Conservation (phyloP, 2,888 invertebrate species). For the Apamea monoglypha region DNA sequence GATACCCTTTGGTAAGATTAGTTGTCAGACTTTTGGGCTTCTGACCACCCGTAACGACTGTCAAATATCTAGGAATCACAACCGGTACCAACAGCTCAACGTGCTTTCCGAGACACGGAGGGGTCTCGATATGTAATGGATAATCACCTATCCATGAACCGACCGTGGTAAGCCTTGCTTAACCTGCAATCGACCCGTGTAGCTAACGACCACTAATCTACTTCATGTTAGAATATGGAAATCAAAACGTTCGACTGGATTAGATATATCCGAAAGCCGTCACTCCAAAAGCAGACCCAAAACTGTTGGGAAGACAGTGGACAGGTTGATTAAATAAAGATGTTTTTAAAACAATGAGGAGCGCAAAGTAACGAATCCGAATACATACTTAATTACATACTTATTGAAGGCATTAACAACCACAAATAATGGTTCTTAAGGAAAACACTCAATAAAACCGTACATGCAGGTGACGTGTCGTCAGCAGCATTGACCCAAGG, state of each 20-base stretch:
- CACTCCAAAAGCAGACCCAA: not conserved
- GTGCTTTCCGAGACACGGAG: not conserved
- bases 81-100: not conserved
- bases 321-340: not conserved
- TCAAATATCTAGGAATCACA: not conserved
- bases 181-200: not conserved
- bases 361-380: not conserved
- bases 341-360: not conserved
- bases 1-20: not conserved
- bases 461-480: constrained; percentile 28
- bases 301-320: not conserved
- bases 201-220: not conserved
- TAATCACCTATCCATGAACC: not conserved
- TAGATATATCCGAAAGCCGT: too few species aligned
- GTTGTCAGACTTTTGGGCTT: not conserved
- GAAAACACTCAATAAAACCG: constrained; percentile 41
- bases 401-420: not conserved
- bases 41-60: not conserved
- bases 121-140: not conserved
- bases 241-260: not conserved
- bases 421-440: constrained; percentile 19
- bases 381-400: not conserved
- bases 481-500: constrained; percentile 56
- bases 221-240: not conserved
- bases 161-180: not conserved